These are phyloP conservation scores for Cyprinodon brontotheroides DNA, from an alignment of 2,113 vertebrate genomes.

Conservation along the genomic window DNA sequence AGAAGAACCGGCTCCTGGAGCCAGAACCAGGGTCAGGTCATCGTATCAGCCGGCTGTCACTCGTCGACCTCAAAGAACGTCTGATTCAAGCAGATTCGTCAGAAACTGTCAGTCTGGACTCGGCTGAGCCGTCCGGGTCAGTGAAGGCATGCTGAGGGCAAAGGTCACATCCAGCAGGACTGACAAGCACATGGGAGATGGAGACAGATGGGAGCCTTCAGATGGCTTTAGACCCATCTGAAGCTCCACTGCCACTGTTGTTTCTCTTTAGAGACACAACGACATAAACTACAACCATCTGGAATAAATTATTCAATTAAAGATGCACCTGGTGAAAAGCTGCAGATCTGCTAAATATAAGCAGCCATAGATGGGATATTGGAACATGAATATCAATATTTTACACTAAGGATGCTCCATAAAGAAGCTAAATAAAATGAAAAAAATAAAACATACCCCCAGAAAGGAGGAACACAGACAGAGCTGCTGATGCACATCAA, in stretches of 20 bases:
- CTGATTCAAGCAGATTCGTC: slow-evolving; percentile 21
- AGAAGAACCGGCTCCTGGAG: not conserved
- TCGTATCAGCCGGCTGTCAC: not conserved
- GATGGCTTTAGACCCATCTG: not conserved
- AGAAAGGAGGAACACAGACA: too few relatives aligned
- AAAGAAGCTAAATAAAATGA: too few relatives aligned
- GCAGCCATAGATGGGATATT: too few relatives aligned
- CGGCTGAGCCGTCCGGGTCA: slow-evolving; percentile 13
- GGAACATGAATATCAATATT: too few relatives aligned
- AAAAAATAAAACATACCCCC: too few relatives aligned
- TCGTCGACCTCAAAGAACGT: not conserved
- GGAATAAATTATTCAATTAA: not conserved
- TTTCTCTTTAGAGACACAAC: not conserved
- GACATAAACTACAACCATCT: not conserved
- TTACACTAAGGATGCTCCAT: too few relatives aligned
- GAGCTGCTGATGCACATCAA: too few relatives aligned
- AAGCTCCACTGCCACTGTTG: not conserved
- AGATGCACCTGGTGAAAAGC: too few relatives aligned
- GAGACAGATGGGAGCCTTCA: not conserved
- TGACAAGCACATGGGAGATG: not conserved
- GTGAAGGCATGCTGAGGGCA: slow-evolving; percentile 22
- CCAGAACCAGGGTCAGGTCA: not conserved
- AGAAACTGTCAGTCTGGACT: slow-evolving; percentile 6
- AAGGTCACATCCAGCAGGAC: slow-evolving; percentile 25
- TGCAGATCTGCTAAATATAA: too few relatives aligned